Base-by-base conservation (phyloP, 2,113 vertebrate genomes). In the Neotoma lepida region DNA sequence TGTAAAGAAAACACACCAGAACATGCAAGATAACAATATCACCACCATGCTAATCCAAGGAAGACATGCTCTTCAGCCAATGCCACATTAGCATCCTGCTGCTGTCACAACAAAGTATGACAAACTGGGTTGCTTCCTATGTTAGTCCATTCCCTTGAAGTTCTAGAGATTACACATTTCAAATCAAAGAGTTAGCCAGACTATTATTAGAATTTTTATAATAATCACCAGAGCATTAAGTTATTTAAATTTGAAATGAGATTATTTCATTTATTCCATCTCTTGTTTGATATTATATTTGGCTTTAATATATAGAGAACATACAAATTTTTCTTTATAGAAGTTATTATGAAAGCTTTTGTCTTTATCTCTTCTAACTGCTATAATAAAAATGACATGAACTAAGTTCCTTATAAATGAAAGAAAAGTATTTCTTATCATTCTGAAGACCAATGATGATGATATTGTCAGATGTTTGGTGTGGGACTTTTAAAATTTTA, bases 21-120 rank as follows among this genome's bases (percentile, higher is more conserved):
- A 71, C 39, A 64, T 9, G 4, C 7, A 13, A 49, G 33, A 33
- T 26, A 89, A 28, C 44, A 66, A 61, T 66, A 13, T 17, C 33
- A 44, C 6, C 18, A 35, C 13, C 80, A 24, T 8, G 30, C 4
- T 85, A 63, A 44, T 58, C 77, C 14, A 89, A 18, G 54, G 33
- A 49, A 64, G 1, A 20, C 76, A 33, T 9, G 88, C 0, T 9
- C 5, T 24, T 49, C 4, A 2, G 1, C 1, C 1, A 15, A 4
- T 86, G 7, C 49, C 51, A 4, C 33, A 30, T 49, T 84, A 33
- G n/a, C 20, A 58, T 68, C 68, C 39, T 54, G n/a, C 30, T 18
- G 9, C 0, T n/a, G 5, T 22, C n/a, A 61, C 1, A 61, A 28
- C 3, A 30, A 41, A 84, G 80, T 64, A 14, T 49, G 26, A 51